Percentiles rank a stretch among this genome's conserved stretches.
Evolutionary conservation across 1,140 invertebrate genomes (phyloP).

Genomic region (Pseudoatta argentina): DNA sequence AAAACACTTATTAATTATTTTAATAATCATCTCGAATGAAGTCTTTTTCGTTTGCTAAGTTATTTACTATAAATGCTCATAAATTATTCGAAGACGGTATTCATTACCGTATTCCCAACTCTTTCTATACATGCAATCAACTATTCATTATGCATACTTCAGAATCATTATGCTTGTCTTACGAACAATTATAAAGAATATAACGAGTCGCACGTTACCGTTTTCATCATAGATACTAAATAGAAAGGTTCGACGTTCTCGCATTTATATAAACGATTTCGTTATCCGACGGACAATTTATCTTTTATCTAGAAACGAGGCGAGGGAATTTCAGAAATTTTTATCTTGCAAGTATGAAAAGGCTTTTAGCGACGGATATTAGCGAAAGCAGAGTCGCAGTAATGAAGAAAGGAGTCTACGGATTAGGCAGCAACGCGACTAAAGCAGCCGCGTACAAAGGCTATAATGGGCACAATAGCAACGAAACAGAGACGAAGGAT

Average conservation of each 20-base stretch:
- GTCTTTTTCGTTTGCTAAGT: background rate
- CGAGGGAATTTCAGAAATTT: conserved; percentile 7
- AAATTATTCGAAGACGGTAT: conserved; percentile 12
- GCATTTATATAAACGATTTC: background rate
- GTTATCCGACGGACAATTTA: background rate
- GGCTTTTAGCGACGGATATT: conserved; percentile 23
- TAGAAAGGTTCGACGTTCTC: background rate
- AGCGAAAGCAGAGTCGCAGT: background rate
- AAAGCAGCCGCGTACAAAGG: conserved; percentile 56
- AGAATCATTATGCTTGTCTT: conserved; percentile 1
- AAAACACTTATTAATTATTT: background rate
- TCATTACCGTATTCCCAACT: conserved; percentile 4
- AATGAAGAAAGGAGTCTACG: background rate
- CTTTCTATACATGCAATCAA: background rate
- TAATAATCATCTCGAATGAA: background rate
- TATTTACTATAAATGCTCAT: background rate
- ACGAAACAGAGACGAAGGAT: conserved; percentile 22
- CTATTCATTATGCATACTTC: background rate
- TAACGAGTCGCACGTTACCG: conserved; percentile 13
- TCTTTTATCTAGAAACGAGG: background rate
- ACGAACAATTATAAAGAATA: background rate
- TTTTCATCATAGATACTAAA: background rate
- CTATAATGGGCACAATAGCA: conserved; percentile 48
- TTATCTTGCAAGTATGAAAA: background rate
- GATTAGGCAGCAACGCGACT: conserved; percentile 26